These are phyloP conservation scores for Thymelicus acteon DNA, from an alignment of 2,888 invertebrate species.

Conservation along the genomic window DNA sequence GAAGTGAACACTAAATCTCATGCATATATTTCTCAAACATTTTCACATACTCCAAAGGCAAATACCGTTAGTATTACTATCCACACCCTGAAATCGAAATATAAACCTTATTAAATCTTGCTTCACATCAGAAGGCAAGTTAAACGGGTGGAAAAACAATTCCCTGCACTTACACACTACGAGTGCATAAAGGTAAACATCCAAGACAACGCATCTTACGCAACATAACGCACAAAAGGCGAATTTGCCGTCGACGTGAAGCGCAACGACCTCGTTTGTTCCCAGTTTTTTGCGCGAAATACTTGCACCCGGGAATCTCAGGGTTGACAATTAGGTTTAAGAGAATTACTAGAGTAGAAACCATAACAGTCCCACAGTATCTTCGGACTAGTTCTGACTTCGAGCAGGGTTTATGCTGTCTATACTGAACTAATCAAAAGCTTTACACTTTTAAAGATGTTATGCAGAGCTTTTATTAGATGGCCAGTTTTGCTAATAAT, in stretches of 20 bases:
- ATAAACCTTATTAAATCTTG: not conserved
- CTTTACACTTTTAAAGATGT: too few species aligned
- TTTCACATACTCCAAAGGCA: too few species aligned
- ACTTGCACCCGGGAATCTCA: conserved; percentile 36
- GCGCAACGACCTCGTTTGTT: conserved; percentile 55
- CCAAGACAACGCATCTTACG: not conserved
- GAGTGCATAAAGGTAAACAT: not conserved
- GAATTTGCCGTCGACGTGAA: conserved; percentile 26
- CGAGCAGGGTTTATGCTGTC: too few species aligned
- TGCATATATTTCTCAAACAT: too few species aligned
- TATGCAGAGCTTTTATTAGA: too few species aligned
- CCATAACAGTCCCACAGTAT: too few species aligned
- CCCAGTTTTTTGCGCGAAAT: conserved; percentile 56
- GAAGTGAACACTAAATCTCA: too few species aligned
- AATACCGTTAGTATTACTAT: too few species aligned
- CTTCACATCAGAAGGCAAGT: not conserved
- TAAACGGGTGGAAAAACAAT: not conserved
- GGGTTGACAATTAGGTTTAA: not conserved
- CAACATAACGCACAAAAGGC: conserved; percentile 19
- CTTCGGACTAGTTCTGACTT: too few species aligned
- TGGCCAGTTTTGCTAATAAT: too few species aligned
- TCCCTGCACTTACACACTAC: not conserved
- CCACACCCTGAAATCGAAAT: not conserved
- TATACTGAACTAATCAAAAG: too few species aligned
- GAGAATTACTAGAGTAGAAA: too few species aligned